Conservation (phyloP, 1,140 invertebrate genomes). For the Bombus superbus region DNA sequence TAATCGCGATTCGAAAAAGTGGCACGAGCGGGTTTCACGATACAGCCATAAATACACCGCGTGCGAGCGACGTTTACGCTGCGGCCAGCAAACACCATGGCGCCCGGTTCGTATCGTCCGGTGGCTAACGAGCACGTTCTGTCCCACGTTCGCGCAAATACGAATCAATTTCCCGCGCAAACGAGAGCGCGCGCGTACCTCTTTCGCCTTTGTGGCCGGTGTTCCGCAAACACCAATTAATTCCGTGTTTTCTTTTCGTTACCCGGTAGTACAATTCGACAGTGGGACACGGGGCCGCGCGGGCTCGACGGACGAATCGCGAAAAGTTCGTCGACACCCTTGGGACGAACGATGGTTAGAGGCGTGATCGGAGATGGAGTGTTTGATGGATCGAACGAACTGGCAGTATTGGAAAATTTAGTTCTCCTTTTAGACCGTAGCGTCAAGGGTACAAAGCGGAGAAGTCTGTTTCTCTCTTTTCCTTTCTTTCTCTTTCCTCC, state of each 20-base stretch:
- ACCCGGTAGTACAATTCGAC: neutral
- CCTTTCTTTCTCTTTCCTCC: neutral
- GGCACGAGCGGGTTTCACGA: neutral
- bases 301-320: too few relatives aligned
- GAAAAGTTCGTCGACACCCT: neutral
- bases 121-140: conserved; percentile 40
- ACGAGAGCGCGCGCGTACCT: neutral
- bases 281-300: neutral
- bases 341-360: neutral
- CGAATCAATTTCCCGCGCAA: conserved; percentile 31
- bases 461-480: neutral
- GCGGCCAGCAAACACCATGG: conserved; percentile 21
- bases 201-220: neutral
- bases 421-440: neutral
- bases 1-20: neutral
- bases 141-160: conserved; percentile 12
- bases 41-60: conserved; percentile 13
- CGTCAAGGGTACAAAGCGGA: neutral
- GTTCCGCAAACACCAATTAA: conserved; percentile 36
- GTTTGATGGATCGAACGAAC: neutral
- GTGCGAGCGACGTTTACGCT: neutral
- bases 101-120: conserved; percentile 11
- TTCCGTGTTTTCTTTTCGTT: conserved; percentile 27
- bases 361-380: neutral
- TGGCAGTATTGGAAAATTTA: neutral